A percentile compares a stretch with the other conserved stretches of the same genome.
These are phyloP conservation scores for Montipora cactus DNA, from an alignment of 64 coral and sea anemone species.

Conservation along the genomic window DNA sequence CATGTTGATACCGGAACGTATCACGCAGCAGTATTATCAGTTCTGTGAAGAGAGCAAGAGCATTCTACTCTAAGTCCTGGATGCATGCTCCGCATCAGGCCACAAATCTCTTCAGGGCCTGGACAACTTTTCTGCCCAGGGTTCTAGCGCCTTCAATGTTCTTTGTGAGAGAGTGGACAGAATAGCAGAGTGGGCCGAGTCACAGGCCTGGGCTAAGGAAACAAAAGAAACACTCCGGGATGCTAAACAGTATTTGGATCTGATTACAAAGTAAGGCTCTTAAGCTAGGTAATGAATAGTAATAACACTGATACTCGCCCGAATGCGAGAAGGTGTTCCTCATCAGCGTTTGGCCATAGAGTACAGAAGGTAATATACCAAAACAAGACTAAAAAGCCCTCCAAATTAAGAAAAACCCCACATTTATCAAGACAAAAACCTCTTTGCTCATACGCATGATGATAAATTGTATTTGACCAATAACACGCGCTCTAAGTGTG, in stretches of 20 bases:
- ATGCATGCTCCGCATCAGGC: slow-evolving; percentile 37
- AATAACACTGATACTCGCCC: background rate
- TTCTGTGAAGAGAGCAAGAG: slow-evolving; percentile 28
- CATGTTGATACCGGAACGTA: slow-evolving; percentile 49
- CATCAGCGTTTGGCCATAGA: background rate
- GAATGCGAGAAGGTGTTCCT: background rate
- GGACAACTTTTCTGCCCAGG: slow-evolving; percentile 55
- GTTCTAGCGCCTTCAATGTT: slow-evolving; percentile 28
- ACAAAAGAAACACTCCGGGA: slow-evolving; percentile 15
- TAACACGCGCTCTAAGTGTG: background rate
- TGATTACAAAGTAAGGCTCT: slow-evolving; percentile 42
- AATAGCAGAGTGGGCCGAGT: slow-evolving; percentile 23
- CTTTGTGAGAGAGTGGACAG: slow-evolving; percentile 32
- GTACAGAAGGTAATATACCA: background rate
- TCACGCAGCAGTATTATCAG: slow-evolving; percentile 41
- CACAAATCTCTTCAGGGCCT: slow-evolving; percentile 51
- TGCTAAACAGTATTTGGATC: slow-evolving; percentile 36
- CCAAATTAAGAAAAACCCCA: slow-evolving; percentile 9
- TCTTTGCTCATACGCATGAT: slow-evolving; percentile 7
- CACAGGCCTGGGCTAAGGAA: slow-evolving; percentile 42
- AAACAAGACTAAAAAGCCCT: background rate
- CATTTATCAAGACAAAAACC: background rate
- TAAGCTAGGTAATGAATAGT: background rate
- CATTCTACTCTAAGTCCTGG: slow-evolving; percentile 37
- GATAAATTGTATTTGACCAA: background rate